Evolutionary conservation across 2,113 vertebrate genomes (phyloP), one percentile per base, ranked within the genome.

Genomic region (Dascyllus trimaculatus): DNA sequence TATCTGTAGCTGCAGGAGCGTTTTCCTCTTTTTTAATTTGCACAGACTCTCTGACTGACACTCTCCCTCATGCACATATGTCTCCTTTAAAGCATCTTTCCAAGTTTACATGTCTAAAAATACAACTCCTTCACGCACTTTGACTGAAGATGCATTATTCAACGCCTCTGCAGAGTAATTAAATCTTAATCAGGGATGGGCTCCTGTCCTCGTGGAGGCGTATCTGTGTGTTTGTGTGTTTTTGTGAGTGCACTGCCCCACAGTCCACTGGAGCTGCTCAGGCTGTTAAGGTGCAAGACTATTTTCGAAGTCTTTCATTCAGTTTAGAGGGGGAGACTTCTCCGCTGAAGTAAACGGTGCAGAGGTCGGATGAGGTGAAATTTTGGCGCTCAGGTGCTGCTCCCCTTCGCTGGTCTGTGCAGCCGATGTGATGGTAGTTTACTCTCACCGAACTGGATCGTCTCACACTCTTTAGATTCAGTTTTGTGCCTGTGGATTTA

Each of bases 121-220:
- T 92, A 91, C 75, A 78, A 75, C 86, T 75, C 54, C 65, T 81
- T 81, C 68, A 69, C 77, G 78, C 83, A 86, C 86, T 86, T 81
- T 76, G 86, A 85, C 82, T 78, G 52, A 72, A 77, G 60, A 84
- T 94, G 90, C 89, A 94, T 94, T 92, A 94, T 95, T 95, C 80
- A 95, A 40, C 15, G 26, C 86, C 78, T 87, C 80, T 90, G 84
- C 91, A 79, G 84, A 70, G 87, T 91, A 93, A 94, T 94, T 92
- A 93, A 94, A 94, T 92, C 87, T 94, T 94, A 92, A 94, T 93
- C 85, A 71, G 82, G 80, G 77, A 81, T 63, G 25, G 71, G 72
- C 87, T 62, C 69, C 83, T 82, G 78, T 88, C 85, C 57, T 79
- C 65, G 29, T 72, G 80, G 26, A 65, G 75, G 57, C 22, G 17